Evolutionary conservation across 1,140 invertebrate species (phyloP), one percentile per base, ranked within the genome.

Genomic region (Eciton burchellii): DNA sequence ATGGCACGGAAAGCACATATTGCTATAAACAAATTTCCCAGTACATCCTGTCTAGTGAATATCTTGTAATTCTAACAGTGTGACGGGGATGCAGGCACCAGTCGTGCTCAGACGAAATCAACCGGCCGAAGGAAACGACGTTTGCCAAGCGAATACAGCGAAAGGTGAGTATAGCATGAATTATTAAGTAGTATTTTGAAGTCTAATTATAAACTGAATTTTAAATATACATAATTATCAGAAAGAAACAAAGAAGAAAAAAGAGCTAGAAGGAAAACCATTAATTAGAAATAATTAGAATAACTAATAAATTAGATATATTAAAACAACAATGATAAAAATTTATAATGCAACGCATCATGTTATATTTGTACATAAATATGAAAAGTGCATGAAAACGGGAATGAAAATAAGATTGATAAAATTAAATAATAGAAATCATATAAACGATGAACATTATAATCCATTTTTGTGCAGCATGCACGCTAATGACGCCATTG

Each of bases 51-150:
- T 91, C 88, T 88, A 92, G 89, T 91, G 85, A 92, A 90, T 91
- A 82, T 90, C 88, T 93, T 93, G 92, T 86, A 91, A 92, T 93
- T 93, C 92, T 93, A 94, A 94, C 92, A 94, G 93, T 93, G 91
- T 92, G 91, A 93, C 91, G 91, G 91, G 90, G 89, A 93, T 92
- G 91, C 92, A 94, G 91, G 92, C 91, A 81, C 74, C 84, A 83
- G 88, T 91, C 85, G 89, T 90, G 81, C 19, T 14, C 21, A 52
- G 6, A 12, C 26, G 82, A 79, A 86, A 60, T 65, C 89, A n/a
- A 56, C 43, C 16, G 85, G 77, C 8, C 81, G 43, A 54, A 66
- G 47, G 65, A 73, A 85, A 8, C 62, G 59, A 56, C 26, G 24
- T 60, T 9, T 12, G 29, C 24, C 68, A 79, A 54, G 29, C 43